Evolutionary conservation across 2,113 vertebrate genomes (phyloP), one percentile per base, ranked within the genome.

Genomic region (Plecturocebus donacophilus): DNA sequence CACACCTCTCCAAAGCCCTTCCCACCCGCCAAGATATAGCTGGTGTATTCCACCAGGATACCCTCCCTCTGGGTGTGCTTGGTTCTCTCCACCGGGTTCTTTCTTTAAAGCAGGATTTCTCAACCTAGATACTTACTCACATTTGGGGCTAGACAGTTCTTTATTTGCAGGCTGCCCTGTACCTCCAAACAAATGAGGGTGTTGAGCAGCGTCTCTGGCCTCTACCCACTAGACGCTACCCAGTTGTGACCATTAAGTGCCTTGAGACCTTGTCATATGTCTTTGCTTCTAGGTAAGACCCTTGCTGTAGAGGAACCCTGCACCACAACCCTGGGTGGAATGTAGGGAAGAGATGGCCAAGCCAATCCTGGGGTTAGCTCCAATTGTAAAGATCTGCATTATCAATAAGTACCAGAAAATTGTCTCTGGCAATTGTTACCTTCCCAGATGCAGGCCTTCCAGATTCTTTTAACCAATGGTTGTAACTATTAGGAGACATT

Each of bases 81-180:
- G 2, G 1, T 8, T 66, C 47, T 68, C 25, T 12, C 20, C 32
- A 5, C 54, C 61, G 32, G 13, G 8, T 52, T 61, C 80, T 35
- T 71, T 32, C 45, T 19, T 54, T 42, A 40, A 45, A 52, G 47
- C 35, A 52, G 47, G 10, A 23, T 23, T 70, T n/a, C 79, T 56
- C 70, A 27, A 0, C 70, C 25, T 38, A 8, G 3, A 17, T 30
- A 23, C 7, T 30, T 8, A 3, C 1, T 75, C 68, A 42, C 68
- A n/a, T 45, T 13, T 21, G 1, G 17, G 71, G 47, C 40, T 23
- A 9, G 35, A 20, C 25, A 8, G 19, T 11, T 56, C 20, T 66
- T 47, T 2, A 10, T 7, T 7, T 5, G 47, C 16, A 20, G n/a
- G 10, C 0, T 23, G 6, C 27, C 40, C 23, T n/a, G 5, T n/a